Percentiles rank a stretch among this genome's conserved stretches.
Conservation (phyloP, 2,888 invertebrate genomes). For the Drosophila kanekoi region DNA sequence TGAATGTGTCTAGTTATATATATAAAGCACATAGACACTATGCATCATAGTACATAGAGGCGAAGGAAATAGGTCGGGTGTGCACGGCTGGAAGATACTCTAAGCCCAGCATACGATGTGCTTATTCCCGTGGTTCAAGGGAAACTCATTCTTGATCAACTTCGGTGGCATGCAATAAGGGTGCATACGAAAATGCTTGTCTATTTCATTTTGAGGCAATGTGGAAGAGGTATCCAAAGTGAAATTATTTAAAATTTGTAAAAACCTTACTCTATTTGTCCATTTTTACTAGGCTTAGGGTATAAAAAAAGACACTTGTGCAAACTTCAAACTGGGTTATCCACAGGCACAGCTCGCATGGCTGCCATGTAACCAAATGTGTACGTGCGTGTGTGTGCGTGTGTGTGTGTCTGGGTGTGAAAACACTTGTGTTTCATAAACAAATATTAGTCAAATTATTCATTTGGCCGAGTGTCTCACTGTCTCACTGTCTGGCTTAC, state of each 20-base stretch:
- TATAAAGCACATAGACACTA: constrained; percentile 4
- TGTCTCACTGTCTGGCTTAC: constrained; percentile 6
- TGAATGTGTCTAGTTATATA: too few relatives aligned
- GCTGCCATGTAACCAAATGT: constrained; percentile 24
- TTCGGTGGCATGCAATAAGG: too few relatives aligned
- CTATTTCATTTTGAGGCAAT: too few relatives aligned
- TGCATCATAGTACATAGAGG: constrained; percentile 6
- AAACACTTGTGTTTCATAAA: constrained; percentile 75
- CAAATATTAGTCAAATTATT: constrained; percentile 73
- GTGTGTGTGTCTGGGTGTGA: constrained; percentile 52
- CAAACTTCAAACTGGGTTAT: constrained; percentile 78
- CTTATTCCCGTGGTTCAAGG: too few relatives aligned
- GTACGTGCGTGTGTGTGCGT: constrained; percentile 7
- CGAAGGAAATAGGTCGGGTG: neutral
- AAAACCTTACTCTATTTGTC: too few relatives aligned
- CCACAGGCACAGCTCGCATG: constrained; percentile 35
- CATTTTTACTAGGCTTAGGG: too few relatives aligned
- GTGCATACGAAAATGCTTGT: too few relatives aligned
- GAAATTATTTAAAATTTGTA: too few relatives aligned
- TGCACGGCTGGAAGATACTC: too few relatives aligned
- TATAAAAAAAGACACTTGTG: constrained; percentile 58
- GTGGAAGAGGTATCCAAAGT: too few relatives aligned
- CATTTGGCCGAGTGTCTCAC: constrained; percentile 37
- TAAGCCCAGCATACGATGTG: too few relatives aligned
- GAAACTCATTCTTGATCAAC: too few relatives aligned